phyloP scores from a whole-genome alignment of 2,797 vertebrate species.

The Sitta carolinensis region DNA sequence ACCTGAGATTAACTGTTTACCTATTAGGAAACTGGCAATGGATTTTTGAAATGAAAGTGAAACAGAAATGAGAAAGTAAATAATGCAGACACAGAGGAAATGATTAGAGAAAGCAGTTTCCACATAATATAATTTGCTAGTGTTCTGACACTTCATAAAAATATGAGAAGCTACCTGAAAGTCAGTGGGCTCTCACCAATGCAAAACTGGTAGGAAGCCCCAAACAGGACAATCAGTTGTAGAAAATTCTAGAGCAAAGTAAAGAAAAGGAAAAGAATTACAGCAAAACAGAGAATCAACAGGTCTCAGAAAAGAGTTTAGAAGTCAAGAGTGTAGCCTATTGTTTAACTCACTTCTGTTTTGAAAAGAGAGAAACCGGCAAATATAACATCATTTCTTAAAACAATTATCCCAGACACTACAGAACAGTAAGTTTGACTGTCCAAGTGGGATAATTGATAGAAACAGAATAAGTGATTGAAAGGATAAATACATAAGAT shows the following conservation, averaged over 20 bases:
- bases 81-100: neutral
- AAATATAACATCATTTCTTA: neutral
- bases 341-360: neutral
- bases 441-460: neutral
- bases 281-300: neutral
- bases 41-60: neutral
- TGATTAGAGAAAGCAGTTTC: neutral
- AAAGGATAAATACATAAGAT: neutral
- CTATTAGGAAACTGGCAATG: constrained; percentile 20
- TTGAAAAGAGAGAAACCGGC: neutral
- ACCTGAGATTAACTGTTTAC: constrained; percentile 33
- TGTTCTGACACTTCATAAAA: neutral
- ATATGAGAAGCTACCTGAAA: neutral
- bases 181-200: neutral
- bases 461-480: neutral
- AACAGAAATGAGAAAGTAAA: constrained; percentile 18
- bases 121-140: neutral
- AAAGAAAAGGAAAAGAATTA: neutral
- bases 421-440: neutral
- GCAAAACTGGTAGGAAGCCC: neutral
- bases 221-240: neutral
- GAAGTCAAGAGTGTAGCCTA: neutral
- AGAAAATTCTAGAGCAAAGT: neutral
- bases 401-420: neutral
- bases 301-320: neutral